phyloP scores from a whole-genome alignment of 2,113 vertebrate species.

The Rhipidura dahli region DNA sequence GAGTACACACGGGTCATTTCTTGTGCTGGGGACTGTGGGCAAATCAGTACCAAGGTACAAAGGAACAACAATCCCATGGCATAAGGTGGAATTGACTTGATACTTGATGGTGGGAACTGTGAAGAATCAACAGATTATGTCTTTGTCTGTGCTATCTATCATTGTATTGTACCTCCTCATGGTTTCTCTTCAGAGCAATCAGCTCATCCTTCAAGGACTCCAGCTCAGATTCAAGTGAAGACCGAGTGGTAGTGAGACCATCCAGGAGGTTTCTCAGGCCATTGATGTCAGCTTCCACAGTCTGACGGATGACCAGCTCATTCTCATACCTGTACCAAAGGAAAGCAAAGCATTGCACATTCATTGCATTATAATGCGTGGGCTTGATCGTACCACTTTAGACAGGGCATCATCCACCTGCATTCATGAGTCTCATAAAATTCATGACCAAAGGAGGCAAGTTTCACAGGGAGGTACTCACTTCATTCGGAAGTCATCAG shows the following conservation, averaged over 20 bases:
- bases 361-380: accelerated
- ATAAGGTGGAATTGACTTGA: background rate
- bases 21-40: background rate
- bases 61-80: background rate
- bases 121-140: background rate
- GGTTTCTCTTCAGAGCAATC: constrained; percentile 63
- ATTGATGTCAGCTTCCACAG: constrained; percentile 50
- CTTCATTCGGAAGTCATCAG: constrained; percentile 78
- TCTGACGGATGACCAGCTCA: constrained; percentile 50
- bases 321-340: constrained; percentile 62
- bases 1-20: background rate
- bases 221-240: background rate
- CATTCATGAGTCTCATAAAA: background rate
- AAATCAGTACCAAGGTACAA: background rate
- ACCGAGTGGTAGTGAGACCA: constrained; percentile 11
- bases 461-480: constrained; percentile 27
- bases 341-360: background rate
- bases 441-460: background rate
- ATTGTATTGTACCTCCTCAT: constrained; percentile 51
- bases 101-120: background rate
- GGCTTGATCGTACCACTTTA: background rate
- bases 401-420: too few relatives aligned
- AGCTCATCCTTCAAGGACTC: constrained; percentile 23
- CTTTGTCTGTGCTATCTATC: background rate
- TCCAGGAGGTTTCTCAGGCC: constrained; percentile 66